Percentiles rank a stretch among this genome's conserved stretches.
These are phyloP conservation scores for Plebejus anna DNA, from an alignment of 2,888 invertebrate species.

Conservation along the genomic window DNA sequence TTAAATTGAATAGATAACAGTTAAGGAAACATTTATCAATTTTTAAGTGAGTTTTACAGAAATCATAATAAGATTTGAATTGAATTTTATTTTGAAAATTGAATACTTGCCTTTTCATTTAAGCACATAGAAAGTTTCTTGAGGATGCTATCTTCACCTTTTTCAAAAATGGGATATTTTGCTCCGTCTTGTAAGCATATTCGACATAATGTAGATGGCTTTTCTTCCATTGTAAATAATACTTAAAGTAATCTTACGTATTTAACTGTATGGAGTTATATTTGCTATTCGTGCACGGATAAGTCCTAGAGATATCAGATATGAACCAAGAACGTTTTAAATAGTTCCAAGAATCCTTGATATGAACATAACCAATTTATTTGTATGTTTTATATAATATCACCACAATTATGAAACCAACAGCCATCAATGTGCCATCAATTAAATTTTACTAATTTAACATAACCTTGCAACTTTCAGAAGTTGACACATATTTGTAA, in stretches of 20 bases:
- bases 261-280: neutral
- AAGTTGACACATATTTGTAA: neutral
- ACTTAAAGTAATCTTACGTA: neutral
- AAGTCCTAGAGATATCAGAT: neutral
- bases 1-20: too few relatives aligned
- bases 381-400: neutral
- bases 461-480: neutral
- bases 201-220: slow-evolving; percentile 50
- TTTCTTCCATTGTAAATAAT: slow-evolving; percentile 29
- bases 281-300: neutral
- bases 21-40: neutral
- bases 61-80: slow-evolving; percentile 16
- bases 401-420: neutral
- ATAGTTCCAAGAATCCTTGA: too few relatives aligned
- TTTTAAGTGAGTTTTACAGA: neutral
- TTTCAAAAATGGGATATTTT: slow-evolving; percentile 56
- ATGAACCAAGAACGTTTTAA: too few relatives aligned
- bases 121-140: slow-evolving; percentile 55
- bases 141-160: slow-evolving; percentile 42
- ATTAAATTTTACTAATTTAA: neutral
- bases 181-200: slow-evolving; percentile 63
- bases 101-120: slow-evolving; percentile 52
- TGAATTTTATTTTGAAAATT: neutral
- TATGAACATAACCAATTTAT: neutral
- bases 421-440: neutral